Evolutionary conservation across 2,888 invertebrate species (phyloP).

Genomic region (Agrenia bidenticulata): DNA sequence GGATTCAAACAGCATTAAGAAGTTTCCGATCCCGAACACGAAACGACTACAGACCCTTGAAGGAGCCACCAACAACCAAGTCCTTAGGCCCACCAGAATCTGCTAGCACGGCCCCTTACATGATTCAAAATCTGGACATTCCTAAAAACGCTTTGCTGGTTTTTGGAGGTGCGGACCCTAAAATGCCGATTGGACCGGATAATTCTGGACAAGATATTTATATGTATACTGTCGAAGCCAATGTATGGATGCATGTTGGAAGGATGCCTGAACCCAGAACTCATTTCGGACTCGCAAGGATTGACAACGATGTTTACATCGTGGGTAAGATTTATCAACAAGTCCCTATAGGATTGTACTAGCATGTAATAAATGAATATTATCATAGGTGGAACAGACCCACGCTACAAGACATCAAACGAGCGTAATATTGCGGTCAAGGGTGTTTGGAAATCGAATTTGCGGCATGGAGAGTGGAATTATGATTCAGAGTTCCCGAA

Average conservation of each 20-base stretch:
- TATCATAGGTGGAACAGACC: slow-evolving; percentile 65
- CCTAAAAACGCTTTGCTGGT: slow-evolving; percentile 66
- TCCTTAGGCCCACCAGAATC: not conserved
- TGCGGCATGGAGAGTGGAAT: slow-evolving; percentile 65
- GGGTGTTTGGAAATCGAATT: slow-evolving; percentile 71
- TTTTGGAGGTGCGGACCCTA: slow-evolving; percentile 71
- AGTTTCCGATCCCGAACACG: not conserved
- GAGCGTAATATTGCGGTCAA: slow-evolving; percentile 64
- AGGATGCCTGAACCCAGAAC: slow-evolving; percentile 70
- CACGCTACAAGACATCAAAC: slow-evolving; percentile 62
- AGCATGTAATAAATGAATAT: not conserved
- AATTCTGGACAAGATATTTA: slow-evolving; percentile 67
- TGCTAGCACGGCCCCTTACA: not conserved
- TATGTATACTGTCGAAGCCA: slow-evolving; percentile 59
- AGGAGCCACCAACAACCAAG: not conserved
- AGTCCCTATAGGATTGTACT: not conserved
- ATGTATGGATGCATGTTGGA: slow-evolving; percentile 68
- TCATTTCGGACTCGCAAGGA: slow-evolving; percentile 59
- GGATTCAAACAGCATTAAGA: slow-evolving; percentile 12
- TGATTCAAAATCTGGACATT: slow-evolving; percentile 56
- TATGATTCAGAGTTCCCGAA: slow-evolving; percentile 60
- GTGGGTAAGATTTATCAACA: slow-evolving; percentile 25
- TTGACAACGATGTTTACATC: slow-evolving; percentile 25
- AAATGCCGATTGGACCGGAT: slow-evolving; percentile 51
- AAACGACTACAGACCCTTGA: not conserved